These are phyloP conservation scores for Otus scops DNA, from an alignment of 2,797 vertebrate species.

Conservation along the genomic window DNA sequence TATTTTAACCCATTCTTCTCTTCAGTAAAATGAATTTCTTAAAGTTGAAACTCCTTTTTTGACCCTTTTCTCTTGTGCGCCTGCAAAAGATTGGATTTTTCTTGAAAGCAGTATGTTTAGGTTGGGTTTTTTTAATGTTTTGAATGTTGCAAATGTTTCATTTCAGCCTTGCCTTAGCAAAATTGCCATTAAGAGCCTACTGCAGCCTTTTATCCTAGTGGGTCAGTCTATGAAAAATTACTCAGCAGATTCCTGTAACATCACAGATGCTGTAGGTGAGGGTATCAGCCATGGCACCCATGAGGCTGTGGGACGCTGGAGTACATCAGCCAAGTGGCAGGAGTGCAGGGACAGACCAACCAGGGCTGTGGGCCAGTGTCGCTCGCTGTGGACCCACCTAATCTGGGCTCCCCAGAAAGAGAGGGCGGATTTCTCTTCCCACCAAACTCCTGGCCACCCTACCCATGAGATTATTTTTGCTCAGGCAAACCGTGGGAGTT, in stretches of 20 bases:
- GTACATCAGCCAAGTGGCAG: not conserved
- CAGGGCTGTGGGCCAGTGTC: rapidly evolving
- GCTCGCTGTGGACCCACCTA: not conserved
- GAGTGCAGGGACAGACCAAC: not conserved
- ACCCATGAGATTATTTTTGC: not conserved
- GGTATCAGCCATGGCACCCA: rapidly evolving
- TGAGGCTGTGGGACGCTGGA: not conserved
- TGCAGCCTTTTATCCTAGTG: not conserved
- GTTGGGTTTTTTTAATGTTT: not conserved
- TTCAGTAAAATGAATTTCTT: not conserved
- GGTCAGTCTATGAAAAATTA: not conserved
- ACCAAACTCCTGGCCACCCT: no score
- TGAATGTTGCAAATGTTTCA: not conserved
- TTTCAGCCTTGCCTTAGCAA: not conserved
- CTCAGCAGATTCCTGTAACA: not conserved
- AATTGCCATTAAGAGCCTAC: not conserved
- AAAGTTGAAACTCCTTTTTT: not conserved
- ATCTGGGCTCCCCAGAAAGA: not conserved
- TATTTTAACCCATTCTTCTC: not conserved
- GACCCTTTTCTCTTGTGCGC: not conserved
- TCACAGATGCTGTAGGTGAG: not conserved
- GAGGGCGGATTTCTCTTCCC: not conserved
- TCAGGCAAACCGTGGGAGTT: not conserved
- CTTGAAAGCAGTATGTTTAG: not conserved
- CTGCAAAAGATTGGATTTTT: not conserved